Percentiles rank a stretch among this genome's conserved stretches.
Evolutionary conservation across 2,797 vertebrate species (phyloP).

Genomic region (Hybognathus amarus): DNA sequence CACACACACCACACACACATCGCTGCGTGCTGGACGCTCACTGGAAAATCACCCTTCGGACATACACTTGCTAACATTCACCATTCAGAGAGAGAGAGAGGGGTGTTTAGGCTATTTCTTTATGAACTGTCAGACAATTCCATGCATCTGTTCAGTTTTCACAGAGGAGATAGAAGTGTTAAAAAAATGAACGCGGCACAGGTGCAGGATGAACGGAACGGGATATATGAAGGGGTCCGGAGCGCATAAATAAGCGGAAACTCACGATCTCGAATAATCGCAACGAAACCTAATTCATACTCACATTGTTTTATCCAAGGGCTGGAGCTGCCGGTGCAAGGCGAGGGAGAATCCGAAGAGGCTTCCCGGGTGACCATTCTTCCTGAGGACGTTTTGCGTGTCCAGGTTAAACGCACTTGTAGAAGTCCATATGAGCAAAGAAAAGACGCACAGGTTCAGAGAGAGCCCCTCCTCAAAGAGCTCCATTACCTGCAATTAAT

Average conservation of each 20-base stretch:
- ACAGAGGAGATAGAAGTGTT: not conserved
- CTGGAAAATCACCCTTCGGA: not conserved
- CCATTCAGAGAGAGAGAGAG: not conserved
- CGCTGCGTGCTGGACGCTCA: not conserved
- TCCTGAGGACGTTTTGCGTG: slow-evolving; percentile 82
- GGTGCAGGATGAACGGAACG: slow-evolving; percentile 10
- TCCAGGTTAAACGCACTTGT: slow-evolving; percentile 87
- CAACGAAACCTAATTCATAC: slow-evolving; percentile 64
- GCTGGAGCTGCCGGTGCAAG: slow-evolving; percentile 89
- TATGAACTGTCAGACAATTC: not conserved
- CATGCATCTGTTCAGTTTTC: not conserved
- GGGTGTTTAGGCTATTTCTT: not conserved
- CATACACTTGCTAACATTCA: not conserved
- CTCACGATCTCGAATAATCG: not conserved
- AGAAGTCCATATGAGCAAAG: slow-evolving; percentile 52
- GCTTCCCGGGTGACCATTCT: slow-evolving; percentile 83
- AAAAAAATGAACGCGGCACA: not conserved
- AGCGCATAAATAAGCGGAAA: not conserved
- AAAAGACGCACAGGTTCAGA: slow-evolving; percentile 49
- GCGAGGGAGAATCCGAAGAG: slow-evolving; percentile 94
- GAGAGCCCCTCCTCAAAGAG: slow-evolving; percentile 44
- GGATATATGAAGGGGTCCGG: not conserved
- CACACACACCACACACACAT: too few species aligned
- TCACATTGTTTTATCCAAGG: slow-evolving; percentile 88
- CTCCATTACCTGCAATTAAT: slow-evolving; percentile 62